Evolutionary conservation across 2,113 vertebrate genomes (phyloP).

Genomic region (Daboia siamensis): DNA sequence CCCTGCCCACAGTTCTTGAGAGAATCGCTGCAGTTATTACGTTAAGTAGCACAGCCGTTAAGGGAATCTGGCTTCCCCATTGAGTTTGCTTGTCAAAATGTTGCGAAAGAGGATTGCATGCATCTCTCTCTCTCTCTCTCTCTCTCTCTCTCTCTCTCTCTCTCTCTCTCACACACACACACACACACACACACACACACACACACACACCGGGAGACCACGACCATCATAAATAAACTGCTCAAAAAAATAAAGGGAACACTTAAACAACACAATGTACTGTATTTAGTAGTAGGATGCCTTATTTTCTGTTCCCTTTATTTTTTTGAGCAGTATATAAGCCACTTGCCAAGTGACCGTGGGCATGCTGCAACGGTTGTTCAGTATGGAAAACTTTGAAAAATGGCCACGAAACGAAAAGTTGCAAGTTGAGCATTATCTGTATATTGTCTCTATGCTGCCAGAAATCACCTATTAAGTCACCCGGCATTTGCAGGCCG

Average conservation of each 20-base stretch:
- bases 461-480: neutral
- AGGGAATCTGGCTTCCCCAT: too few relatives aligned
- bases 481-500: neutral
- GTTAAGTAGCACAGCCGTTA: neutral
- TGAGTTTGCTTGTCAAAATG: neutral
- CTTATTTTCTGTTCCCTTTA: too few relatives aligned
- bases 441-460: neutral
- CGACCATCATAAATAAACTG: neutral
- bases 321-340: neutral
- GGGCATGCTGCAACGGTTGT: neutral
- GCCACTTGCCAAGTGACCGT: neutral
- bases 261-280: too few relatives aligned
- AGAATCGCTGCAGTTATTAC: neutral
- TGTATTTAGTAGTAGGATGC: too few relatives aligned
- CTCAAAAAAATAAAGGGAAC: too few relatives aligned
- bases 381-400: neutral
- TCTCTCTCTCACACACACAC: too few relatives aligned
- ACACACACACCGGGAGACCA: neutral
- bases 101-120: neutral
- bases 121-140: too few relatives aligned
- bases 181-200: too few relatives aligned
- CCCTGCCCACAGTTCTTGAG: neutral
- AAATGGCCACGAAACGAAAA: neutral
- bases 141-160: too few relatives aligned
- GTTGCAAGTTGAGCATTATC: neutral